phyloP scores from a whole-genome alignment of 1,140 invertebrate species.

The Euura saliciscinereae region DNA sequence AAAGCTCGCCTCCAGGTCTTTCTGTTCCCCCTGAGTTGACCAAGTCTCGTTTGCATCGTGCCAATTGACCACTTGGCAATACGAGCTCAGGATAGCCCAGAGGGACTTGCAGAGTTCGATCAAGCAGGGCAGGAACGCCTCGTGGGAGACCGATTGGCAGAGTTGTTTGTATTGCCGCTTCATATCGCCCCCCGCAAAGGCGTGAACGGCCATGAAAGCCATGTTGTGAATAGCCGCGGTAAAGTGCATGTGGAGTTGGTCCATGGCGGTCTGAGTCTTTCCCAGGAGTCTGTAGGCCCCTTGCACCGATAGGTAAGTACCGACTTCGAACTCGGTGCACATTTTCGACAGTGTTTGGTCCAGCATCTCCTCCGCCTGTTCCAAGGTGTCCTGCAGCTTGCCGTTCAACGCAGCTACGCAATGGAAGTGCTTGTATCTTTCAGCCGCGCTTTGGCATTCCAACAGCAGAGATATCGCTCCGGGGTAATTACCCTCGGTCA shows the following conservation, averaged over 20 bases:
- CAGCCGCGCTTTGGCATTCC: conserved; percentile 86
- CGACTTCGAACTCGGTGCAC: conserved; percentile 74
- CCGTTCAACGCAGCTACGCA: conserved; percentile 85
- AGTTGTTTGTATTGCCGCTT: conserved; percentile 81
- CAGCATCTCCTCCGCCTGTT: conserved; percentile 89
- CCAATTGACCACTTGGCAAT: conserved; percentile 82
- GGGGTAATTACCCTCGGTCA: conserved; percentile 86
- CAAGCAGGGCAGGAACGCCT: conserved; percentile 82
- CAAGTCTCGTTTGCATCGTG: conserved; percentile 65
- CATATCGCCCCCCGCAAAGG: conserved; percentile 71
- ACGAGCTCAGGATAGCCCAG: conserved; percentile 83
- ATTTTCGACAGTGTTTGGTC: conserved; percentile 85
- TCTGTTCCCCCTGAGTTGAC: conserved; percentile 38
- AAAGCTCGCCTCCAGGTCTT: conserved; percentile 69
- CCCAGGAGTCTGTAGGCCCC: conserved; percentile 84
- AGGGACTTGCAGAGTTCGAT: conserved; percentile 82
- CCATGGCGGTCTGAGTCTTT: conserved; percentile 89
- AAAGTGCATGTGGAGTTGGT: conserved; percentile 95
- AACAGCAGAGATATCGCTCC: conserved; percentile 86
- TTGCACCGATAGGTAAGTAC: conserved; percentile 79
- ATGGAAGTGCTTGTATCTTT: conserved; percentile 80
- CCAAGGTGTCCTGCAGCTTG: conserved; percentile 90
- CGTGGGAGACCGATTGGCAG: conserved; percentile 76
- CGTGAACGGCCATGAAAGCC: conserved; percentile 78
- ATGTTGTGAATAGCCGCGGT: conserved; percentile 91